Evolutionary conservation across 2,888 invertebrate genomes (phyloP).

Genomic region (Eristalinus sepulchralis): DNA sequence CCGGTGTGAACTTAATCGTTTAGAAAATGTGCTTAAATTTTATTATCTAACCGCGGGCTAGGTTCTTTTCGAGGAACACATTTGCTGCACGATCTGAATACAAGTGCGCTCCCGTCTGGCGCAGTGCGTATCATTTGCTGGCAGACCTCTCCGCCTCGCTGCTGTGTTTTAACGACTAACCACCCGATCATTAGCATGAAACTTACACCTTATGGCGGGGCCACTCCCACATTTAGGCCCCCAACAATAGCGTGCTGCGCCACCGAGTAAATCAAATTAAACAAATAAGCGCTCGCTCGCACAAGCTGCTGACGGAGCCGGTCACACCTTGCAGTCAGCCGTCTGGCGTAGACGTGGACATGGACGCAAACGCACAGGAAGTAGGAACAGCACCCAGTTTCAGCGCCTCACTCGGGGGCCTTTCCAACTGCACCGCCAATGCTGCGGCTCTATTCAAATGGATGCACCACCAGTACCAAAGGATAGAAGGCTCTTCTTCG

Average conservation of each 20-base stretch:
- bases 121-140: neutral
- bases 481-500: slow-evolving; percentile 42
- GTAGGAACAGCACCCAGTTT: neutral
- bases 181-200: neutral
- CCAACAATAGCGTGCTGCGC: neutral
- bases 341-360: neutral
- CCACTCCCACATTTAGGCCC: neutral
- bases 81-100: neutral
- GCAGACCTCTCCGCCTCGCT: neutral
- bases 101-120: neutral
- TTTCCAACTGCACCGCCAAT: slow-evolving; percentile 28
- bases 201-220: neutral
- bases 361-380: neutral
- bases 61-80: neutral
- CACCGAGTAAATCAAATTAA: neutral
- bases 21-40: neutral
- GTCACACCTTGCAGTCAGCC: neutral
- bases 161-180: neutral
- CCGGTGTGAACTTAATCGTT: neutral
- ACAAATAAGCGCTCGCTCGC: neutral
- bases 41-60: neutral
- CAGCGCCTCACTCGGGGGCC: neutral
- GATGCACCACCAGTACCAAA: slow-evolving; percentile 45
- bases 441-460: slow-evolving; percentile 49
- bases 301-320: neutral